Conservation (phyloP, 2,888 invertebrate genomes). For the Hyles lineata region DNA sequence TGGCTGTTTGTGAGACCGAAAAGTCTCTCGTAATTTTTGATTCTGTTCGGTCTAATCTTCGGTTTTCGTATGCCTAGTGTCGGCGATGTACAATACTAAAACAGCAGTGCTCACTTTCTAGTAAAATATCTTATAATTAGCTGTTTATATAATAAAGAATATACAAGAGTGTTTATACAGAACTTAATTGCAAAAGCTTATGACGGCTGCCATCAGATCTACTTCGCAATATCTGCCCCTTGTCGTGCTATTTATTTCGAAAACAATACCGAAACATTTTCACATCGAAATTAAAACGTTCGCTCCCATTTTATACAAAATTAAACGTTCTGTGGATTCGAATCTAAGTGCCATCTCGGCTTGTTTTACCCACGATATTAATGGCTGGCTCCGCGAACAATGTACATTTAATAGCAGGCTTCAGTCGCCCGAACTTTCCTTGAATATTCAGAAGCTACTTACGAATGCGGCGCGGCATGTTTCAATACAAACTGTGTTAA, state of each 20-base stretch:
- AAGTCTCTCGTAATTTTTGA: too few species aligned
- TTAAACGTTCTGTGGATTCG: neutral
- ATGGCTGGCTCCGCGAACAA: conserved; percentile 7
- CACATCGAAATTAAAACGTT: neutral
- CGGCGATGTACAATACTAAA: too few species aligned
- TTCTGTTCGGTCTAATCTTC: too few species aligned
- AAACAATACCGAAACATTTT: neutral
- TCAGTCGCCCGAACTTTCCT: neutral
- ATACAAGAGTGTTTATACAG: too few species aligned
- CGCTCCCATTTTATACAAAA: neutral
- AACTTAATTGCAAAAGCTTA: neutral
- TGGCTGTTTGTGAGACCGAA: too few species aligned
- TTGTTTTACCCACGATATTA: neutral
- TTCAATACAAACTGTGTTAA: neutral
- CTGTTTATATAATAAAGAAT: too few species aligned
- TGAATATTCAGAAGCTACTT: conserved; percentile 9
- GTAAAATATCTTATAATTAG: too few species aligned
- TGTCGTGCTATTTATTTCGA: neutral
- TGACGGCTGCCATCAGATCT: too few species aligned
- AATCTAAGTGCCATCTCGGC: neutral
- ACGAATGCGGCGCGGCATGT: neutral
- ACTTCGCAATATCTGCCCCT: neutral
- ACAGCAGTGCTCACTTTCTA: too few species aligned
- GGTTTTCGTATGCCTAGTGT: too few species aligned
- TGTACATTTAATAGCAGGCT: conserved; percentile 14